Evolutionary conservation across 1,140 invertebrate species (phyloP).

Genomic region (Brachionus asplanchnoidis): DNA sequence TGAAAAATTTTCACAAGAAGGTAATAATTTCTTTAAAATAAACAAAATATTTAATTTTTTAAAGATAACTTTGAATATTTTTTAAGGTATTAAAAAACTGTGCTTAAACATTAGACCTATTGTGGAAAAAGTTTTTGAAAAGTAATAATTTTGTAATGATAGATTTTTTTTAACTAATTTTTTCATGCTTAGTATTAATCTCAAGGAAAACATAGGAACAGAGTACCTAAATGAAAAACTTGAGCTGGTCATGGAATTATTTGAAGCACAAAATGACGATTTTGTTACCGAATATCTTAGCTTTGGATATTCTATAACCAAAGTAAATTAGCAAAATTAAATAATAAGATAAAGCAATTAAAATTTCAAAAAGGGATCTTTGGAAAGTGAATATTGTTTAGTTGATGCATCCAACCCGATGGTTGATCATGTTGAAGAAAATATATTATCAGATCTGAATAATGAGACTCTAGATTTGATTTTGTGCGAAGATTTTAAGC

Average conservation of each 20-base stretch:
- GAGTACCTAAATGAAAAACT: constrained; percentile 12
- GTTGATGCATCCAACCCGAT: not conserved
- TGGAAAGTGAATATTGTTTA: not conserved
- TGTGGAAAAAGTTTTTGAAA: not conserved
- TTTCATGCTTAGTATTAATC: not conserved
- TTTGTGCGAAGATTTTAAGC: constrained; percentile 2
- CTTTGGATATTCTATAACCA: not conserved
- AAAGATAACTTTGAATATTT: not conserved
- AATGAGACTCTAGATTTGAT: not conserved
- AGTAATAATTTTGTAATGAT: not conserved
- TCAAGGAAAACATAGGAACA: not conserved
- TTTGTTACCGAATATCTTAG: not conserved
- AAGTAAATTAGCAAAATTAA: not conserved
- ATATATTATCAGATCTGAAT: not conserved
- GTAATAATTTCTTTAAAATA: not conserved
- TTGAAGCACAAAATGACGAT: not conserved
- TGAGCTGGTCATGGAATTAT: not conserved
- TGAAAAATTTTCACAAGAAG: constrained; percentile 7
- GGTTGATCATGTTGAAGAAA: not conserved
- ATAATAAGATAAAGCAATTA: not conserved
- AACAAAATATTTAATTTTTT: too few species aligned
- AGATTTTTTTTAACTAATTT: not conserved
- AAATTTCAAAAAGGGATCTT: not conserved
- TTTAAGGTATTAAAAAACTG: not conserved
- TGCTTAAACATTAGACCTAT: not conserved